Evolutionary conservation across 2,797 vertebrate genomes (phyloP), one percentile per base, ranked within the genome.

Genomic region (Chiroxiphia lanceolata): DNA sequence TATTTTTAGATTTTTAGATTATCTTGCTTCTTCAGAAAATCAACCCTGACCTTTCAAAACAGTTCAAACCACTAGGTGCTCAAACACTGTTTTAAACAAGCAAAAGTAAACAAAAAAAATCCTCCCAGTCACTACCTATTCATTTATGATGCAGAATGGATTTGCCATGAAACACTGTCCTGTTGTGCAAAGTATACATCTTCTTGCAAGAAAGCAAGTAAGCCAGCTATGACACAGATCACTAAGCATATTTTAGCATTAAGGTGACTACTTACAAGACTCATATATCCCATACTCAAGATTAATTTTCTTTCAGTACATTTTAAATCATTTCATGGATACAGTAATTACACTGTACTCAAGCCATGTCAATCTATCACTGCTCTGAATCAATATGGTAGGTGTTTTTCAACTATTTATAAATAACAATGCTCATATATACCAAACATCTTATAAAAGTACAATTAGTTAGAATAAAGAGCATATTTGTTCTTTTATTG

Each of bases 261-360:
- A 87, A 72, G 61, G 34, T 90, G 67, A 68, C 78, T 85, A 56
- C 80, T 94, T 94, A 84, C 36, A 89, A 68, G 70, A 83, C 42
- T 69, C 36, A 57, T 74, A 65, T 83, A 79, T 56, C 16, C 59
- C 76, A 82, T 2, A 1, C 50, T 59, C 22, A 61, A 72, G 34
- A 94, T 97, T 90, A 78, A 89, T 95, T 96, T 79, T 84, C 51
- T 94, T 94, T 91, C 78, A 60, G 65, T 74, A 72, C 38, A 67
- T 70, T 96, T 89, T 83, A 71, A 89, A 94, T 86, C 82, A 93
- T 78, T 91, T 91, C 8, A 86, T 83, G 79, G 75, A 83, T 96
- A 79, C 36, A 48, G 56, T 96, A 95, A 96, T 96, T 96, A 77
- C 64, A 71, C 31, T 81, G 79, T 75, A 59, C 33, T 68, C 63